These are phyloP conservation scores for Pseudopipra pipra DNA, from an alignment of 2,113 vertebrate genomes.

Conservation along the genomic window DNA sequence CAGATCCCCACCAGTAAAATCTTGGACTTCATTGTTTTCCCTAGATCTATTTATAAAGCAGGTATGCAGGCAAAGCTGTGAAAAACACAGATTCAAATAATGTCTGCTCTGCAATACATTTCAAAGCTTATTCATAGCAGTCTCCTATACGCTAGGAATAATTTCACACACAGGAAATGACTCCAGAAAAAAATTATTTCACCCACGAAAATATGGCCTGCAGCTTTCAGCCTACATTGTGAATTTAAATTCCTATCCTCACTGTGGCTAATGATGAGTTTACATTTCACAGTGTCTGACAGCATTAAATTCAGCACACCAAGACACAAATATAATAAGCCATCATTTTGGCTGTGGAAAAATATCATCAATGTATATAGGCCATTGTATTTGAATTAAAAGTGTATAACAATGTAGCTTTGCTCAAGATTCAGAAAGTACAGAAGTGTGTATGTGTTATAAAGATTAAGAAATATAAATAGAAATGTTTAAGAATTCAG, in stretches of 20 bases:
- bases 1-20: not conserved
- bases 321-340: not conserved
- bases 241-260: slow-evolving; percentile 5
- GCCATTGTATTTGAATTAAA: not conserved
- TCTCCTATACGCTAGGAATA: not conserved
- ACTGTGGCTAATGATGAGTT: slow-evolving; percentile 14
- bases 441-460: not conserved
- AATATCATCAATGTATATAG: not conserved
- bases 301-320: slow-evolving; percentile 7
- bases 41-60: not conserved
- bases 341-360: not conserved
- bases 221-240: not conserved
- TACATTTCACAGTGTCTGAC: slow-evolving; percentile 29
- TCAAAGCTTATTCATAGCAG: not conserved
- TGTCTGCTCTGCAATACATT: not conserved
- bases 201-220: not conserved
- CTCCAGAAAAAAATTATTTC: not conserved
- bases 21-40: not conserved
- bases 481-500: not conserved
- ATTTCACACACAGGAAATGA: not conserved
- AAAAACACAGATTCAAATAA: not conserved
- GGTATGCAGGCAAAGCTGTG: not conserved
- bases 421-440: not conserved
- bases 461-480: not conserved
- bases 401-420: not conserved